Evolutionary conservation across 2,888 invertebrate genomes (phyloP).

Genomic region (Diplolepis rosae): DNA sequence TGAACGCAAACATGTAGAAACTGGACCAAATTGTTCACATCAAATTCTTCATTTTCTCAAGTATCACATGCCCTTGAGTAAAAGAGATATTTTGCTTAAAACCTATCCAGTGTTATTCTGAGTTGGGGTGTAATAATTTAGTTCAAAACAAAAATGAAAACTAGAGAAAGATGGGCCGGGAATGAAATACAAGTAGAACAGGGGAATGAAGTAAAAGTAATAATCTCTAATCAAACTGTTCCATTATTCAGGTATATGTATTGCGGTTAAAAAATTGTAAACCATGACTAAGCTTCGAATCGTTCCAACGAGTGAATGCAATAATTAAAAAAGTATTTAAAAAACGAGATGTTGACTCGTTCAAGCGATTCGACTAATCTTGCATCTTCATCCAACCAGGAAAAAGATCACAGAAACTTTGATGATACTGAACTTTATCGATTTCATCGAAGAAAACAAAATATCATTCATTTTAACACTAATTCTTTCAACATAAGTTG

Average conservation of each 20-base stretch:
- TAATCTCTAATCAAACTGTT: background rate
- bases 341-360: conserved; percentile 17
- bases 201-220: background rate
- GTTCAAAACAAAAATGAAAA: background rate
- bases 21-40: too few relatives aligned
- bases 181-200: background rate
- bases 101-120: background rate
- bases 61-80: too few relatives aligned
- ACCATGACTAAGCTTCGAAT: conserved; percentile 17
- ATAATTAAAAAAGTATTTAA: conserved; percentile 21
- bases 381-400: conserved; percentile 3
- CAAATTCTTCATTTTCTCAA: too few relatives aligned
- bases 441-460: background rate
- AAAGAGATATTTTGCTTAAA: too few relatives aligned
- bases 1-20: too few relatives aligned
- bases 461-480: too few relatives aligned
- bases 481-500: too few relatives aligned
- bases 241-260: background rate
- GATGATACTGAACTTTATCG: background rate
- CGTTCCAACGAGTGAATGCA: conserved; percentile 19
- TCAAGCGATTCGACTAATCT: conserved; percentile 18
- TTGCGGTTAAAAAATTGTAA: background rate
- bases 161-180: background rate
- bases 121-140: background rate
- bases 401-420: background rate